Base-by-base conservation (phyloP, 2,797 vertebrate genomes). In the Gobio occitaniae region DNA sequence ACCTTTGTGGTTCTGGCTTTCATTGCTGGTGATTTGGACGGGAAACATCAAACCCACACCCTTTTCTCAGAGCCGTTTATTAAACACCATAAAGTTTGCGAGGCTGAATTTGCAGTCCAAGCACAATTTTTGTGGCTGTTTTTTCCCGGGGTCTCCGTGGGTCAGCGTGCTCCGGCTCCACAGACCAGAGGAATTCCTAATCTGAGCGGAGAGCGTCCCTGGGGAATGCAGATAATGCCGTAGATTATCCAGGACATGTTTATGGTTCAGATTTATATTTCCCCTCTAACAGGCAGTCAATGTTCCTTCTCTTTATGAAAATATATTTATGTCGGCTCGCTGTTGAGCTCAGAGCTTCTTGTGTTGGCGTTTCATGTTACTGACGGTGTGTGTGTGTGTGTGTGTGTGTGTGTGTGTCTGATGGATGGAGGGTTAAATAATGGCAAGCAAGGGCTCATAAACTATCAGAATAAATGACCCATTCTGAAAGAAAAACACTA, bases 211-310 rank as follows among this genome's bases (percentile, higher is more conserved):
- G 89, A 83, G 47, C 85, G 32, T 54, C 36, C 29, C 85, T 78
- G 82, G 88, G 93, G 92, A 94, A 94, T 93, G 91, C 89, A 90
- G 93, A 93, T 94, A 94, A 93, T 90, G 91, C 90, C 86, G 86
- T 91, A 94, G 93, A 94, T 94, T 93, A 93, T 90, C 87, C 87
- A 86, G 86, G 93, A 93, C 92, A 93, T 93, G 93, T 95, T 95
- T 94, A 94, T 92, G 92, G 93, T 94, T 91, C 90, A 91, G 91
- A 92, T 92, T 94, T 94, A 94, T 92, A 93, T 91, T 86, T 92
- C 90, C 92, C 89, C 90, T 90, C 91, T 90, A 90, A 90, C 91
- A 86, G 89, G 83, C 85, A 90, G 91, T 88, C 87, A 91, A 87
- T 90, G 91, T 90, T 93, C 91, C 80, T 74, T 89, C 90, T 89